Evolutionary conservation across 2,113 vertebrate species (phyloP), one percentile per base, ranked within the genome.

Genomic region (Callochromis pleurospilus): DNA sequence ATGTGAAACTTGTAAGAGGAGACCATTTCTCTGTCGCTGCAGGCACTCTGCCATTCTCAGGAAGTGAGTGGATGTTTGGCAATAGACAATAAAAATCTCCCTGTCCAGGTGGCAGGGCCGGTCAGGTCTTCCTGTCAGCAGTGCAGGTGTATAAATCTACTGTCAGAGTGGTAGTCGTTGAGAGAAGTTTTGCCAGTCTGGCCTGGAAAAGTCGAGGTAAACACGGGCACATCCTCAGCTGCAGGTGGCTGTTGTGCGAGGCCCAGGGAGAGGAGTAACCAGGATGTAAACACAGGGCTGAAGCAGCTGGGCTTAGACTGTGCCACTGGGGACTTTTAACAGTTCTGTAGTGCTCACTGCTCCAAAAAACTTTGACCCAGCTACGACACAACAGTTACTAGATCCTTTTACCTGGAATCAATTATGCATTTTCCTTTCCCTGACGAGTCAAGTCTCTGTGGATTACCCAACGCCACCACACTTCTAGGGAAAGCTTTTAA

Each of bases 51-150:
- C 19, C 83, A 87, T 88, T 89, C 80, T 82, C 31, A 65, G 31
- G 24, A 21, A 21, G 21, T 21, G 24, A 3, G 60, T 24, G 65
- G 53, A 75, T 42, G 73, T 47, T 86, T 89, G 88, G 82, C 58
- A 93, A 86, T 80, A 13, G 58, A 86, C 79, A 90, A 88, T 86
- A 65, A 81, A 79, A 75, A 58, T 82, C 83, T 82, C 85, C 85
- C 88, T 90, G 73, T 77, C 79, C 88, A 94, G 86, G 80, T 90
- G 90, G 24, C 31, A 47, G 8, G 81, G 85, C 21, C 33, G 33
- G 80, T 80, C 86, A 51, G 89, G 53, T 90, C 84, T 80, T 86
- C 90, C 73, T 77, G 79, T 86, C 81, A 90, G 47, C 87, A 84
- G 79, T 24, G 77, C 75, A 49, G 54, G 33, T 86, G 45, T 58